Evolutionary conservation across 2,113 vertebrate genomes (phyloP).

Genomic region (Campylomormyrus tamandua): DNA sequence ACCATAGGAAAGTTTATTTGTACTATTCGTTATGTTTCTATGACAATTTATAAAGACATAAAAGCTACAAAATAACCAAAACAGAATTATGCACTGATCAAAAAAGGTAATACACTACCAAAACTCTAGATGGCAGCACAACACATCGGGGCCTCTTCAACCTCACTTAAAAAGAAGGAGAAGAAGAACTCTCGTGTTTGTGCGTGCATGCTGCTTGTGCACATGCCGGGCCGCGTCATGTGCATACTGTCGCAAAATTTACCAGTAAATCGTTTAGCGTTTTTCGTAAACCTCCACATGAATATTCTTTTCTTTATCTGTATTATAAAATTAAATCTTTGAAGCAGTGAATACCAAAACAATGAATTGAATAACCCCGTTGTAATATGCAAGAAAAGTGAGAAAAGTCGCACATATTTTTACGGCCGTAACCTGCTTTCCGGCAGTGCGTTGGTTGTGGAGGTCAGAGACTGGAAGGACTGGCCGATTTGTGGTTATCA

Average conservation of each 20-base stretch:
- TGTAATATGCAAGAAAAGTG: background rate
- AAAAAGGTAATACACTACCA: background rate
- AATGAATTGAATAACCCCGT: background rate
- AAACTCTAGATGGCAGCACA: background rate
- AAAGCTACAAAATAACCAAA: background rate
- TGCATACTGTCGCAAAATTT: background rate
- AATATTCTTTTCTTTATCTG: background rate
- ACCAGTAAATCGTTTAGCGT: background rate
- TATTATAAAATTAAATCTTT: background rate
- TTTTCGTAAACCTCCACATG: background rate
- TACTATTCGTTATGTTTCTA: background rate
- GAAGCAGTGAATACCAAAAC: background rate
- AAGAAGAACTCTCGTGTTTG: background rate
- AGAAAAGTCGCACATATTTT: background rate
- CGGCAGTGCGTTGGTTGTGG: background rate
- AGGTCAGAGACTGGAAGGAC: conserved; percentile 10
- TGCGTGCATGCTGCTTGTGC: background rate
- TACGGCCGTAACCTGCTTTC: conserved; percentile 9
- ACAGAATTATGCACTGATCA: background rate
- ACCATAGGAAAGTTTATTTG: background rate
- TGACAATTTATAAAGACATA: background rate
- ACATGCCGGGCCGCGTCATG: background rate
- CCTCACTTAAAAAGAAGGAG: background rate
- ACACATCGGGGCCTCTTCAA: background rate
- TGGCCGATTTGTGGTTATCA: background rate